Evolutionary conservation across 1,140 invertebrate genomes (phyloP), one percentile per base, ranked within the genome.

Genomic region (Cecropterus lyciades): DNA sequence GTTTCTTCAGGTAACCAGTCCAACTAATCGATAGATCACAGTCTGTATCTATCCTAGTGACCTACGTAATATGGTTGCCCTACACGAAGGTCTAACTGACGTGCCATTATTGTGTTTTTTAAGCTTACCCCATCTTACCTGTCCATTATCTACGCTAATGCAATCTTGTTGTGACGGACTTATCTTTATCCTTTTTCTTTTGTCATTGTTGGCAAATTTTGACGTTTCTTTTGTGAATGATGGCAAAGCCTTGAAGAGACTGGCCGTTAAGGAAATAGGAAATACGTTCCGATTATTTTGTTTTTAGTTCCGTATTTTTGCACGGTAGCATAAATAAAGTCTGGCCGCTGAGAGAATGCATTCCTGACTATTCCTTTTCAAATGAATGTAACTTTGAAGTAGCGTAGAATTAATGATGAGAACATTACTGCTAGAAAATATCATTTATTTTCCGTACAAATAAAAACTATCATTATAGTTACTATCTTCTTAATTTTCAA

Each of bases 81-180:
- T 51, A 57, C 33, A 45, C 33, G 14, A 13, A 60, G 37, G 48
- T 55, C 40, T 49, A 68, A 49, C 33, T 71, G 72, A 79, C 77
- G 77, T 79, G 77, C 67, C 52, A 20, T 63, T 70, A 67, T 73
- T 65, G 67, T 62, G 33, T 48, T 27, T 60, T 57, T 67, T 73
- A 57, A 60, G 67, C 68, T 78, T 79, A 76, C 48, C 53, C 17
- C 55, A 43, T 43, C 66, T 67, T 75, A 75, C 73, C 73, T 75
- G 69, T 55, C 55, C 55, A 53, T 60, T 72, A 75, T 72, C 72
- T 64, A 11, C 15, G 64, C 52, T 73, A 73, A 77, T 71, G 71
- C 64, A 73, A 76, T 73, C 59, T 68, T 76, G 65, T 76, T 72
- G 46, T 75, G 68, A 57, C 68, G 63, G 48, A 27, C 60, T 73